A percentile compares a stretch with the other conserved stretches of the same genome.
Conservation (phyloP, 92 coral and sea anemone genomes). For the Desmophyllum pertusum region DNA sequence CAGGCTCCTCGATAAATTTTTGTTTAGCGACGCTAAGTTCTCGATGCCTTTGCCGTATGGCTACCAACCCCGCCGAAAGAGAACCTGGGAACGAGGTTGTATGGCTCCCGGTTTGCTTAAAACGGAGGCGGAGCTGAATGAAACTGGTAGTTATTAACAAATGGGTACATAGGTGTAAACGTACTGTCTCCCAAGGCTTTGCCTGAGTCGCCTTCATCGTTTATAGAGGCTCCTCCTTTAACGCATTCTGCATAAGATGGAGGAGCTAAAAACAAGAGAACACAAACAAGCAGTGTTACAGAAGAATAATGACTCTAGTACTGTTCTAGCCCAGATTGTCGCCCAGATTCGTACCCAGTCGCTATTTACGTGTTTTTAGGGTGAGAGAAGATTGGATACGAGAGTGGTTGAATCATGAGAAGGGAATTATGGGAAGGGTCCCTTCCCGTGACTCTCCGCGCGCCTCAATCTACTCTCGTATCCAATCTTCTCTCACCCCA, state of each 20-base stretch:
- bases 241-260: conserved; percentile 91
- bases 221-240: conserved; percentile 75
- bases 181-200: conserved; percentile 87
- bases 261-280: conserved; percentile 65
- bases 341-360: background rate
- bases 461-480: too few species aligned
- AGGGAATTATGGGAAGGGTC: too few species aligned
- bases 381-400: background rate
- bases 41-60: too few species aligned
- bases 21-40: too few species aligned
- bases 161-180: conserved; percentile 94
- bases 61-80: too few species aligned
- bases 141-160: conserved; percentile 83
- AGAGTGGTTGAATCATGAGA: too few species aligned
- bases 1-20: too few species aligned
- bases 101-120: too few species aligned
- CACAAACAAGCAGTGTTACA: background rate
- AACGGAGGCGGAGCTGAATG: conserved; percentile 41
- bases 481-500: too few species aligned
- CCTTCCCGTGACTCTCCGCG: too few species aligned
- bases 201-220: conserved; percentile 66
- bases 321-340: background rate
- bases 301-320: background rate
- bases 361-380: background rate
- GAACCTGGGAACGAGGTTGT: too few species aligned